Conservation (phyloP, 2,888 invertebrate genomes). For the Agriopis leucophaearia region DNA sequence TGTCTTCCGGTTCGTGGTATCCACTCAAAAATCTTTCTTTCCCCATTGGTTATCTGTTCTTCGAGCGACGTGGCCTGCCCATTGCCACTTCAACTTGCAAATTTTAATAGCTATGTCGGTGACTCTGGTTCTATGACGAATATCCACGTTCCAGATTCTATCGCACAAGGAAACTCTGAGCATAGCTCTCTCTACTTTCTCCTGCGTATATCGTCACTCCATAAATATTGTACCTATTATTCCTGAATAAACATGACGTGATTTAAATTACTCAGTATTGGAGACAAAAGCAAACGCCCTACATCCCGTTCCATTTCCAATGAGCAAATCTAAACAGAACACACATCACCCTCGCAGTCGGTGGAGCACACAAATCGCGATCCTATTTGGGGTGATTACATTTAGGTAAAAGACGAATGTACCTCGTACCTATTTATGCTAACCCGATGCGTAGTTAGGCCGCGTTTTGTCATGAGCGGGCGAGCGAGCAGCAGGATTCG, state of each 20-base stretch:
- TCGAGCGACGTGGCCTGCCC: too few relatives aligned
- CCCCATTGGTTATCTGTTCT: too few relatives aligned
- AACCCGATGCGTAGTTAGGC: not conserved
- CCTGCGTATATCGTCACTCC: slow-evolving; percentile 1
- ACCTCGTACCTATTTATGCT: slow-evolving; percentile 6
- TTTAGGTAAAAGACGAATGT: slow-evolving; percentile 8
- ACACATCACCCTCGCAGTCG: slow-evolving; percentile 16
- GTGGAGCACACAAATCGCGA: slow-evolving; percentile 22
- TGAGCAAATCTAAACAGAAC: slow-evolving; percentile 9
- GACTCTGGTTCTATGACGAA: too few relatives aligned
- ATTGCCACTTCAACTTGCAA: too few relatives aligned
- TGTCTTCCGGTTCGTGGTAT: too few relatives aligned
- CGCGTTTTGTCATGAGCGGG: not conserved
- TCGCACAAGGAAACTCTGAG: too few relatives aligned
- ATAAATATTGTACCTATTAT: slow-evolving; percentile 8
- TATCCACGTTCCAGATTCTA: too few relatives aligned
- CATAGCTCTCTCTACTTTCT: too few relatives aligned
- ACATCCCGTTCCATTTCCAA: slow-evolving; percentile 1
- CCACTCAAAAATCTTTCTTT: too few relatives aligned
- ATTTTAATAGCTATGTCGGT: too few relatives aligned
- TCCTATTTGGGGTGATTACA: slow-evolving; percentile 26
- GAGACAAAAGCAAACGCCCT: slow-evolving; percentile 14
- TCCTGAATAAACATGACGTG: slow-evolving; percentile 14
- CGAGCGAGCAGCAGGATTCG: not conserved
- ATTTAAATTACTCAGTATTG: slow-evolving; percentile 16